Conservation (phyloP, 2,797 vertebrate genomes). For the Coccyzus lansbergi region DNA sequence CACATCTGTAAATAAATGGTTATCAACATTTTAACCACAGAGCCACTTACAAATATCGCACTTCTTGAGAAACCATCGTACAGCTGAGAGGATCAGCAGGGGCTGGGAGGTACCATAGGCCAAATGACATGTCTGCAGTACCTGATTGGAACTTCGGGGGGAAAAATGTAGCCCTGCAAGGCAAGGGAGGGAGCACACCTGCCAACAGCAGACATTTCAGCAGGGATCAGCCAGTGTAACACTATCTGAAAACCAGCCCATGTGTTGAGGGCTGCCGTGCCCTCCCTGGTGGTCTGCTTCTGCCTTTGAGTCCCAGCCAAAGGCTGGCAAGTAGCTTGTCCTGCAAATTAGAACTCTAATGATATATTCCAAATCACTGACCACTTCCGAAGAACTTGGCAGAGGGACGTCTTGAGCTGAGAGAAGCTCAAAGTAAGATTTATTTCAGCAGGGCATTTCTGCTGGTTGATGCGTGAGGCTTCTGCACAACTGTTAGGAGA, state of each 20-base stretch:
- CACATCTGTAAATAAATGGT: background rate
- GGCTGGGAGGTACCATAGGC: background rate
- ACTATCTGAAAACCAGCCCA: background rate
- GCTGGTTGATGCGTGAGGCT: background rate
- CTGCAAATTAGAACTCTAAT: background rate
- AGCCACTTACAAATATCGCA: background rate
- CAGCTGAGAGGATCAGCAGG: background rate
- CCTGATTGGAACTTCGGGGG: rapidly evolving
- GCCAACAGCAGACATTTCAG: background rate
- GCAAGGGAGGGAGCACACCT: rapidly evolving
- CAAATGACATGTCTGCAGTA: background rate
- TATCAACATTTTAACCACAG: background rate
- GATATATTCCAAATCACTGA: background rate
- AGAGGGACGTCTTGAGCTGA: background rate
- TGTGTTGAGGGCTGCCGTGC: background rate
- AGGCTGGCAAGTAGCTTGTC: background rate
- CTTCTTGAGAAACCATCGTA: background rate
- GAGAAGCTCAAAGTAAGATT: background rate
- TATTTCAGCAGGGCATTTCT: background rate
- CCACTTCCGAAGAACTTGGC: background rate
- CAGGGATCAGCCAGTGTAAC: background rate
- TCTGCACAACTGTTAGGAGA: background rate
- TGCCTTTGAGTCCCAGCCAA: background rate
- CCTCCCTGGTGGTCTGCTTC: background rate
- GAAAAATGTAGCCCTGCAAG: background rate